A percentile compares a stretch with the other conserved stretches of the same genome.
These are phyloP conservation scores for Dolichallabes microphthalmus DNA, from an alignment of 2,113 vertebrate genomes.

Conservation along the genomic window DNA sequence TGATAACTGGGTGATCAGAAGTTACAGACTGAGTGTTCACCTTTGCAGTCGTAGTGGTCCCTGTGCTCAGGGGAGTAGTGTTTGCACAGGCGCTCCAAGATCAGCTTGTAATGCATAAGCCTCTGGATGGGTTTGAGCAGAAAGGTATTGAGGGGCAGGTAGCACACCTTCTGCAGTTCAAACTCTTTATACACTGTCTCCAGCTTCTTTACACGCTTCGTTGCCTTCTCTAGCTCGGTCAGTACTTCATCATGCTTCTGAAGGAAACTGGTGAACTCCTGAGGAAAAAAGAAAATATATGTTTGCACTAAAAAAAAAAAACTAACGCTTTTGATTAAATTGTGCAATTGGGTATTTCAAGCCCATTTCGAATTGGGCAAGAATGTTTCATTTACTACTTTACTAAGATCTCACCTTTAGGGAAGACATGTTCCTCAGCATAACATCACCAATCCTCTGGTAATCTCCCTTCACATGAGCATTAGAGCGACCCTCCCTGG, in stretches of 20 bases:
- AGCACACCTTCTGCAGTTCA: conserved; percentile 95
- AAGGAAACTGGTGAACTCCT: conserved; percentile 84
- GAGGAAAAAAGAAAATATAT: not conserved
- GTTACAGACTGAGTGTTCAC: conserved; percentile 65
- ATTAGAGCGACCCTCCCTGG: conserved; percentile 84
- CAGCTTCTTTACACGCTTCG: conserved; percentile 80
- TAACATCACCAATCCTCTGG: conserved; percentile 88
- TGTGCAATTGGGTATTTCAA: not conserved
- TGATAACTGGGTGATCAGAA: not conserved
- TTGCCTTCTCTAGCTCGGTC: conserved; percentile 85
- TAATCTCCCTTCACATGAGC: conserved; percentile 76
- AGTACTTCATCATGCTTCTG: conserved; percentile 86
- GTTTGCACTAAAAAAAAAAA: not conserved
- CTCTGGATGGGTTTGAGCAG: conserved; percentile 94
- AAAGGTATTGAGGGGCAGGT: conserved; percentile 90
- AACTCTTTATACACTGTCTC: conserved; percentile 89
- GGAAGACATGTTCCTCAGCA: conserved; percentile 85
- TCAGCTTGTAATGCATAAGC: conserved; percentile 89
- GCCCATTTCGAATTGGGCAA: not conserved
- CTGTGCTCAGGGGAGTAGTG: conserved; percentile 75
- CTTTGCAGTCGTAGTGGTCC: conserved; percentile 78
- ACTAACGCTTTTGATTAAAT: not conserved
- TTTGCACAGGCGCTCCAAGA: conserved; percentile 84
- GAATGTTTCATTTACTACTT: not conserved
- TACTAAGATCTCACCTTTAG: conserved; percentile 78